Percentiles rank a stretch among this genome's conserved stretches.
Evolutionary conservation across 1,140 invertebrate species (phyloP).

Genomic region (Drosophila ohnishii): DNA sequence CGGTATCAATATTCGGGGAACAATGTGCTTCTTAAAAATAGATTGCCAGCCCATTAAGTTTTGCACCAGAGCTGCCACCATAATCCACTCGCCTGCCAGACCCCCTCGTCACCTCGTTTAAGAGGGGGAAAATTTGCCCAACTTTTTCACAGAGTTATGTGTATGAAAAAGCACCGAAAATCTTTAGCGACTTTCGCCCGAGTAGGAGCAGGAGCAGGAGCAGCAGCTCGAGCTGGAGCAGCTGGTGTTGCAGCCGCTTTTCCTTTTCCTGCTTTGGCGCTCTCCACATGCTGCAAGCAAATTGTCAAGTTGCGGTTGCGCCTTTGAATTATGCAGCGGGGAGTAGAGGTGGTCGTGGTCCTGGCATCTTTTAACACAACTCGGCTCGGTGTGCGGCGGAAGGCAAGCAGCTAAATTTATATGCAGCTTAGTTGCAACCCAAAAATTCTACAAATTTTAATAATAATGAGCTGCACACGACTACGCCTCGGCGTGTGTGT

Average conservation of each 20-base stretch:
- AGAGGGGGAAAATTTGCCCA: constrained; percentile 33
- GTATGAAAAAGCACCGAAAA: constrained; percentile 56
- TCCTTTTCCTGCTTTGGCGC: constrained; percentile 49
- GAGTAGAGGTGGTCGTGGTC: constrained; percentile 4
- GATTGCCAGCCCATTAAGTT: constrained; percentile 59
- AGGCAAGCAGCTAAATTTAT: constrained; percentile 72
- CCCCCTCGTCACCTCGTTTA: neutral
- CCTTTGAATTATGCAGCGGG: constrained; percentile 74
- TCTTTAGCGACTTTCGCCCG: constrained; percentile 45
- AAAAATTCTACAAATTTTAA: constrained; percentile 80
- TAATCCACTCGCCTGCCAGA: constrained; percentile 18
- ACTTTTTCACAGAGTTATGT: constrained; percentile 63
- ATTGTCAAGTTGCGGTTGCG: constrained; percentile 80
- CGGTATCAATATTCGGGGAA: constrained; percentile 49
- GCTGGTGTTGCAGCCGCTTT: constrained; percentile 29
- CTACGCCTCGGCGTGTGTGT: constrained; percentile 46
- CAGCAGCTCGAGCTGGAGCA: constrained; percentile 10
- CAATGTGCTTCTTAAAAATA: constrained; percentile 59
- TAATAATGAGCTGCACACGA: constrained; percentile 74
- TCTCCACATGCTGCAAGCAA: constrained; percentile 60
- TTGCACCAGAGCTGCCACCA: constrained; percentile 20
- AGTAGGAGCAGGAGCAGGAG: neutral
- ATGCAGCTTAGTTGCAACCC: constrained; percentile 80
- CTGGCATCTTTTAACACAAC: constrained; percentile 66
- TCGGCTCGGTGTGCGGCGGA: constrained; percentile 3